A percentile compares a stretch with the other conserved stretches of the same genome.
These are phyloP conservation scores for Bambusicola thoracicus DNA, from an alignment of 2,113 vertebrate genomes.

Conservation along the genomic window DNA sequence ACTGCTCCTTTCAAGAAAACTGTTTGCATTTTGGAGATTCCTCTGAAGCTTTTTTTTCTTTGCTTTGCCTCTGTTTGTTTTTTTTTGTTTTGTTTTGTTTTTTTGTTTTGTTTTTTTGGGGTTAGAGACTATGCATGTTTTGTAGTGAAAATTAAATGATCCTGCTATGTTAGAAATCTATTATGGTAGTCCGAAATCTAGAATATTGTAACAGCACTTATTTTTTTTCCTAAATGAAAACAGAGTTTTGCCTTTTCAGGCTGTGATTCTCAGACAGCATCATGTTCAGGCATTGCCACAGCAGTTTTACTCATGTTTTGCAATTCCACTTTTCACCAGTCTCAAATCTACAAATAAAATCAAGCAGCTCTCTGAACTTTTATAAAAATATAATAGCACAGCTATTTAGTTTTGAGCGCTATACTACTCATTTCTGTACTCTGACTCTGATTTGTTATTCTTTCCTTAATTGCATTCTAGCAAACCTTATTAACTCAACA, in stretches of 20 bases:
- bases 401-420: not conserved
- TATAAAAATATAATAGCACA: not conserved
- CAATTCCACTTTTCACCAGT: not conserved
- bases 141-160: not conserved
- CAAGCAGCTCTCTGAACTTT: not conserved
- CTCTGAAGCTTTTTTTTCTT: not conserved
- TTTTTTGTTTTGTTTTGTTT: not conserved
- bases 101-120: not conserved
- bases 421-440: not conserved
- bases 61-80: not conserved
- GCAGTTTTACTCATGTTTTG: not conserved
- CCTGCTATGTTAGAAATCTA: not conserved
- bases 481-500: not conserved
- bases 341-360: not conserved
- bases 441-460: not conserved
- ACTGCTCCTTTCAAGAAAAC: not conserved
- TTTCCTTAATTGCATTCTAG: not conserved
- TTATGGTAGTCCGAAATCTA: not conserved
- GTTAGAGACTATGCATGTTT: not conserved
- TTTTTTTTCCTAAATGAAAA: not conserved
- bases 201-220: not conserved
- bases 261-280: not conserved
- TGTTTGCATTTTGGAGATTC: not conserved
- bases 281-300: not conserved
- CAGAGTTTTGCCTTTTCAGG: not conserved